Evolutionary conservation across 2,888 invertebrate species (phyloP).

Genomic region (Drosophila vallismaia): DNA sequence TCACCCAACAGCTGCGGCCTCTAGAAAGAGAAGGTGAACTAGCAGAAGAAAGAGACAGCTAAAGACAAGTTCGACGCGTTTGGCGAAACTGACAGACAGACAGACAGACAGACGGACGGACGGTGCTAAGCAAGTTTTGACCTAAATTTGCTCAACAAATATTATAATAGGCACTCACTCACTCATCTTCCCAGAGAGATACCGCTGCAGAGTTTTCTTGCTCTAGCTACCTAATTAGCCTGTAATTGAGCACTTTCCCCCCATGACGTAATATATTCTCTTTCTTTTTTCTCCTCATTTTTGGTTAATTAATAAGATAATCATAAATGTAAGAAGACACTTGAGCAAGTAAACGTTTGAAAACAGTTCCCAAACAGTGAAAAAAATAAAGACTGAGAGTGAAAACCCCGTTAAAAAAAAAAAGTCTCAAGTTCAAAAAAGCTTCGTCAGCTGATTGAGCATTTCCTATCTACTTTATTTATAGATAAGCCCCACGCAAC

Average conservation of each 20-base stretch:
- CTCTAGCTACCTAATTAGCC: constrained; percentile 59
- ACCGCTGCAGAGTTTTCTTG: constrained; percentile 15
- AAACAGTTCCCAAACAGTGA: not conserved
- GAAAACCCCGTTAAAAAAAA: not conserved
- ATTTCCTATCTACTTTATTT: constrained; percentile 52
- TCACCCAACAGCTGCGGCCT: not conserved
- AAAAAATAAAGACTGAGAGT: constrained; percentile 1
- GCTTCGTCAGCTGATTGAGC: constrained; percentile 9
- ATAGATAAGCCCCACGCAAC: constrained; percentile 38
- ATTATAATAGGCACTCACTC: constrained; percentile 51
- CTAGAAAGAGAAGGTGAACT: constrained; percentile 7
- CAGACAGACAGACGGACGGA: not conserved
- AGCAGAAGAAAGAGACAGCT: constrained; percentile 8
- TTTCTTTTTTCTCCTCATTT: constrained; percentile 62
- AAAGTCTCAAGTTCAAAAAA: constrained; percentile 54
- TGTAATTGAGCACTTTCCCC: constrained; percentile 65
- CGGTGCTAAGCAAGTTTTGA: constrained; percentile 55
- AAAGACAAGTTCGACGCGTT: constrained; percentile 75
- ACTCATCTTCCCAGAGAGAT: constrained; percentile 15
- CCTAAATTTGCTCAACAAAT: constrained; percentile 73
- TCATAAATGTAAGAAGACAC: constrained; percentile 48
- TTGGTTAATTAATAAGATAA: constrained; percentile 63
- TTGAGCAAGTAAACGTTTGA: constrained; percentile 3
- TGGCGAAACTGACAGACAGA: constrained; percentile 47
- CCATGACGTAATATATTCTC: constrained; percentile 52